Percentiles rank a stretch among this genome's conserved stretches.
phyloP scores from a whole-genome alignment of 2,113 vertebrate genomes.

The Junco hyemalis region DNA sequence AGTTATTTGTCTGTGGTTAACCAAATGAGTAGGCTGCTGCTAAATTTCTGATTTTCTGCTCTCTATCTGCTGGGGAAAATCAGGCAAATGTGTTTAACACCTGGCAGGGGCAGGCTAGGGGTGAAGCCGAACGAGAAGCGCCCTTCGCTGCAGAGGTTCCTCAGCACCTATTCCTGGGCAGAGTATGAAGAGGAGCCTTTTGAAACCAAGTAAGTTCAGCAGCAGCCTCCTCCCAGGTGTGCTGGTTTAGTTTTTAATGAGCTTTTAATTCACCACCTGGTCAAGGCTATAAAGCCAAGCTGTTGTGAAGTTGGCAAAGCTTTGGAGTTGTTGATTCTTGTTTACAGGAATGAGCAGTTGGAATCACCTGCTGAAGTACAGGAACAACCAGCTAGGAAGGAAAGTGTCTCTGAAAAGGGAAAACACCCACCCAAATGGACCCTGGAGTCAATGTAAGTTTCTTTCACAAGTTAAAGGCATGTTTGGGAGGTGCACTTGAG shows the following conservation, averaged over 20 bases:
- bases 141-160: constrained; percentile 86
- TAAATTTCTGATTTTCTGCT: not conserved
- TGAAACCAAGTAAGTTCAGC: constrained; percentile 82
- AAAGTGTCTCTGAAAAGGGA: constrained; percentile 83
- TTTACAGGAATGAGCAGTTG: constrained; percentile 69
- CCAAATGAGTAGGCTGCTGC: not conserved
- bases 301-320: not conserved
- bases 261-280: not conserved
- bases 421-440: constrained; percentile 50
- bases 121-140: constrained; percentile 78
- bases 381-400: constrained; percentile 69
- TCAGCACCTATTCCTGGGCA: constrained; percentile 87
- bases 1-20: not conserved
- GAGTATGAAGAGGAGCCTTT: constrained; percentile 79
- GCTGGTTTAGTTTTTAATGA: not conserved
- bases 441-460: constrained; percentile 63
- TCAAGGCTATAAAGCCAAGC: not conserved
- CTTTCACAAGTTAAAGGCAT: not conserved
- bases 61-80: not conserved
- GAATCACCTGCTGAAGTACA: constrained; percentile 72
- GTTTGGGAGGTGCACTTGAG: not conserved
- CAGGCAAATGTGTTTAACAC: not conserved
- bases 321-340: not conserved
- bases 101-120: constrained; percentile 76
- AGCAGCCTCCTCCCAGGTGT: not conserved